Base-by-base conservation (phyloP, 1,140 invertebrate species). In the Cheumatopsyche charites region DNA sequence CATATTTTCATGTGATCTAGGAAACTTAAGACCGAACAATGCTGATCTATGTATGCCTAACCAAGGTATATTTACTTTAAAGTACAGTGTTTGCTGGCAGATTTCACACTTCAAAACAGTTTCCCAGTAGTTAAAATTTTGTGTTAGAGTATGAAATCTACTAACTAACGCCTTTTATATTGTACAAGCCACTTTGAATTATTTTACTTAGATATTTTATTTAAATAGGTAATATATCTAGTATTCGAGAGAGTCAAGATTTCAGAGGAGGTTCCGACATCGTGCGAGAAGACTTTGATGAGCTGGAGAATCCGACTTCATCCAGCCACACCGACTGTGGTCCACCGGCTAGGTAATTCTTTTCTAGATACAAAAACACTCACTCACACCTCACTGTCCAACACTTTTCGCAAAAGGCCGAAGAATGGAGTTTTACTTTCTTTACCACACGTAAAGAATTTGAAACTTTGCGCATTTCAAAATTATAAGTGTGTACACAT, bases 1-100 rank as follows among this genome's bases (percentile, higher is more conserved):
- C 0, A 83, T 82, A 0, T 77, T 90, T 9, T 87, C 88, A 63
- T 94, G 92, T 77, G 85, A 89, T 71, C 81, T 92, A 62, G 92
- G 92, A 0, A 82, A 87, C 65, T 83, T 92, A 7, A 86, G 82
- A 73, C 82, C 83, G 1, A 81, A 81, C 9, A 79, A 82, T 6
- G 79, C 82, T 42, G 82, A 84, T 65, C 83, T 83, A 63, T 85
- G 83, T 72, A 79, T 80, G 71, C 81, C 82, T 41, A 72, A 70
- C 25, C 52, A 73, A 73, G 74, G 74, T 75, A 68, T 47, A 1
- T 29, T 6, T 15, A 70, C 12, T 52, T n/a, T n/a, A 17, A 2
- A 58, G 11, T 58, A 6, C 23, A n/a, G n/a, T n/a, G n/a, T n/a
- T n/a, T n/a, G n/a, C n/a, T n/a, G n/a, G n/a, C n/a, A n/a, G n/a